Evolutionary conservation across 2,888 invertebrate species (phyloP).

Genomic region (Hydropsyche betteni): DNA sequence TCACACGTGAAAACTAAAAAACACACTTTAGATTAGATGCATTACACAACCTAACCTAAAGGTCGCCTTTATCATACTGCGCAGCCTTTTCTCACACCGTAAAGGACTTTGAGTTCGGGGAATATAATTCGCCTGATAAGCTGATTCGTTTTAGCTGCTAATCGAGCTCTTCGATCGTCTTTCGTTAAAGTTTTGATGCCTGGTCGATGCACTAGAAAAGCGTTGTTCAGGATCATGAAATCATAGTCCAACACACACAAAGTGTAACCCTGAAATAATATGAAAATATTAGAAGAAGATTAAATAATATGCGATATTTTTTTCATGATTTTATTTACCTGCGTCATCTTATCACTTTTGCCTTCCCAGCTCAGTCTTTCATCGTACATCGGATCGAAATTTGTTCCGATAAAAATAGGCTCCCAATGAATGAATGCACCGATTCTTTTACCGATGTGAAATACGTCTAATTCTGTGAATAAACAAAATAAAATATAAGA

Average conservation of each 20-base stretch:
- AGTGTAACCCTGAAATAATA: constrained; percentile 77
- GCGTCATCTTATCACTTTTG: constrained; percentile 95
- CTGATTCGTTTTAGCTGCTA: constrained; percentile 80
- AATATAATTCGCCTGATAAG: constrained; percentile 82
- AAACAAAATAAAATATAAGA: constrained; percentile 3
- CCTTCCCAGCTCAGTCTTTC: constrained; percentile 95
- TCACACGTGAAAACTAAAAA: not conserved
- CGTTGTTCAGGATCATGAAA: constrained; percentile 91
- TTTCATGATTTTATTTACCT: constrained; percentile 67
- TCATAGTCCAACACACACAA: constrained; percentile 92
- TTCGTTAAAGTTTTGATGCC: constrained; percentile 87
- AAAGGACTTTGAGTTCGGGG: constrained; percentile 86
- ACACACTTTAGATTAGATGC: constrained; percentile 27
- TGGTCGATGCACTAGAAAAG: constrained; percentile 91
- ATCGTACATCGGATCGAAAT: constrained; percentile 87
- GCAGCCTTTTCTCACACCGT: constrained; percentile 82
- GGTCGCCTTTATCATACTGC: constrained; percentile 68
- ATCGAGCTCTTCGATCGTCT: constrained; percentile 78
- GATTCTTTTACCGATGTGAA: constrained; percentile 83
- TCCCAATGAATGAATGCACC: constrained; percentile 89
- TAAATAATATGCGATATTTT: not conserved
- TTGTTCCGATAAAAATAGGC: constrained; percentile 92
- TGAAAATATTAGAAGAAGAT: too few species aligned
- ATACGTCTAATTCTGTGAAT: constrained; percentile 71
- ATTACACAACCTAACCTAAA: constrained; percentile 16